Evolutionary conservation across 1,140 invertebrate species (phyloP), one percentile per base, ranked within the genome.

Genomic region (Pseudomyrmex sp.): DNA sequence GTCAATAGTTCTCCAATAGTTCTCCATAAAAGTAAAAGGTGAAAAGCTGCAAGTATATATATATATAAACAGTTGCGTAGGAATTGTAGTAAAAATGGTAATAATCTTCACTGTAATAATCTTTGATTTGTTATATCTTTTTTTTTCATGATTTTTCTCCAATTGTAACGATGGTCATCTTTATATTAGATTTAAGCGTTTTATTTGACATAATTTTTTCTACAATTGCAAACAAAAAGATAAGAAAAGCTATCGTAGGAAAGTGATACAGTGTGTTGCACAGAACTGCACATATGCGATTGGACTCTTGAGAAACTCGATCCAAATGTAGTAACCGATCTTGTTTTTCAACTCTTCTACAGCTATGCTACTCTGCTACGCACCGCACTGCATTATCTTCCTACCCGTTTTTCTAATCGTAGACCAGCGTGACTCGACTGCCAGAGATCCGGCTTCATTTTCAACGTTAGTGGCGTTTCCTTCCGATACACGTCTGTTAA

Each of bases 341-440:
- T 73, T 72, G 0, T 35, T 35, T 74, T 79, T 56, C 69, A 58
- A 52, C 12, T 4, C 2, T 13, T 5, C n/a, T 18, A 26, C 26
- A 26, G 3, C 18, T n/a, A 58, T 18, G 10, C 10, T 4, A 54
- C 54, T 35, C 10, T 4, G 62, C 54, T 35, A 35, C 35, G 35
- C 61, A 59, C 23, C 56, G 66, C 56, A 83, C 26, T 68, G 23
- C 84, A 83, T 86, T 69, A 74, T 86, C 84, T 73, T 79, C 62
- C 70, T 82, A 80, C 66, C 56, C 18, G 18, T 44, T 50, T 18
- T 69, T 56, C 80, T 84, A 89, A 90, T 88, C 86, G 23, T 52
- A 54, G 12, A 63, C 52, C 18, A 84, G 70, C 84, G 87, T 90
- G 87, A 91, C 82, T 76, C 48, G 85, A 90, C 75, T 87, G 56